Percentiles rank a stretch among this genome's conserved stretches.
phyloP scores from a whole-genome alignment of 2,113 vertebrate species.

The Daphoenositta chrysoptera region DNA sequence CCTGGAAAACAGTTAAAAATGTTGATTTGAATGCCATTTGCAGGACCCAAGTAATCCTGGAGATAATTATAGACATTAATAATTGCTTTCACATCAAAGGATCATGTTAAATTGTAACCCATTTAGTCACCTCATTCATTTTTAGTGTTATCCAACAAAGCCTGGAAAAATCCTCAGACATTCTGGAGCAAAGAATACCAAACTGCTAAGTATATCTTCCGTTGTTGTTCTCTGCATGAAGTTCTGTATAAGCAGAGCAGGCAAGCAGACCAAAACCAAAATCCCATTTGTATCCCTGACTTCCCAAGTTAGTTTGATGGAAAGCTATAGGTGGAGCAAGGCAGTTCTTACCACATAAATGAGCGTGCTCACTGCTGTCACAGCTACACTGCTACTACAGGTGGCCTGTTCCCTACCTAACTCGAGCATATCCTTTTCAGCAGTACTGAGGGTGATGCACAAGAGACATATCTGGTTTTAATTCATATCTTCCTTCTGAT shows the following conservation, averaged over 20 bases:
- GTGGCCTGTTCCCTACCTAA: not conserved
- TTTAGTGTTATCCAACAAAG: not conserved
- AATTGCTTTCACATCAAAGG: conserved; percentile 2
- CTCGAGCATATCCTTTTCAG: accelerated
- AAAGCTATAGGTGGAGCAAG: not conserved
- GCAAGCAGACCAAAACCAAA: not conserved
- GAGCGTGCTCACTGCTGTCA: not conserved
- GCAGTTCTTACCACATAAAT: not conserved
- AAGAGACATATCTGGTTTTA: not conserved
- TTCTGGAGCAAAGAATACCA: not conserved
- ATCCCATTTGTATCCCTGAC: not conserved
- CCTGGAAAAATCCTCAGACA: not conserved
- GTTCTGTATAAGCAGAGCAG: not conserved
- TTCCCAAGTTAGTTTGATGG: not conserved
- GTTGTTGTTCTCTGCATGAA: not conserved
- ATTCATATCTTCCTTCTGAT: not conserved
- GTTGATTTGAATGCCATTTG: not conserved
- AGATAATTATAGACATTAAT: conserved; percentile 13
- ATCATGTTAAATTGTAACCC: not conserved
- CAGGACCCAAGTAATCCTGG: not conserved
- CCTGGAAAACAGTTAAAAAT: not conserved
- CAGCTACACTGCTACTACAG: accelerated
- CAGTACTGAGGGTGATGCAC: not conserved
- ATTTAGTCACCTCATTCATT: conserved; percentile 22
- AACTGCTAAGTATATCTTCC: not conserved